Evolutionary conservation across 1,140 invertebrate species (phyloP).

Genomic region (Ips typographus): DNA sequence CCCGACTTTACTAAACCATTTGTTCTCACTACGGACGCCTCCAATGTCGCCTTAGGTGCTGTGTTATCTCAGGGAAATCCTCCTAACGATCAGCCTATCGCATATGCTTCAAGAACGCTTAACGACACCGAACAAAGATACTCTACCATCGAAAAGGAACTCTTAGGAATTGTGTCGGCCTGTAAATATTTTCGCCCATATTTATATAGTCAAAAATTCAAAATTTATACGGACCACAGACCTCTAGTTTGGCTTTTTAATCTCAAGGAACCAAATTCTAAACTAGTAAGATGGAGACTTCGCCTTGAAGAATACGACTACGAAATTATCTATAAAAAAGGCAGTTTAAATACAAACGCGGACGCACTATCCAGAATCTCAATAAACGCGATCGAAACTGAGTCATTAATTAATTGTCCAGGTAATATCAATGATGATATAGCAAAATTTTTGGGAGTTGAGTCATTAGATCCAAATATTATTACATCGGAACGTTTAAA

Average conservation of each 20-base stretch:
- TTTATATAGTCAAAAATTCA: slow-evolving; percentile 47
- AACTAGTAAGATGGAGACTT: slow-evolving; percentile 53
- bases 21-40: slow-evolving; percentile 43
- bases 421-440: slow-evolving; percentile 14
- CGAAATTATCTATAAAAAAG: slow-evolving; percentile 53
- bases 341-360: slow-evolving; percentile 33
- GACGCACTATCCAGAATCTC: slow-evolving; percentile 18
- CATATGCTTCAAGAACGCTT: too few relatives aligned
- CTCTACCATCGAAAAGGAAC: slow-evolving; percentile 44
- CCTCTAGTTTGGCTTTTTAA: slow-evolving; percentile 45
- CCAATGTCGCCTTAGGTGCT: too few relatives aligned
- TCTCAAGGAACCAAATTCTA: slow-evolving; percentile 51
- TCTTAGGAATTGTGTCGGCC: slow-evolving; percentile 48
- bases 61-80: slow-evolving; percentile 11
- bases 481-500: neutral
- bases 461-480: neutral
- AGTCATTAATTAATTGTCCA: slow-evolving; percentile 10
- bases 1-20: slow-evolving; percentile 44
- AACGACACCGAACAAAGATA: too few relatives aligned
- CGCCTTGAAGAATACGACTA: slow-evolving; percentile 52
- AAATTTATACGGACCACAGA: slow-evolving; percentile 39
- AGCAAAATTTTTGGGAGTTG: neutral
- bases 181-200: slow-evolving; percentile 52
- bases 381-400: slow-evolving; percentile 39
- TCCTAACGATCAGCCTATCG: slow-evolving; percentile 41